Base-by-base conservation (phyloP, 2,888 invertebrate species). In the Molanna angustata region DNA sequence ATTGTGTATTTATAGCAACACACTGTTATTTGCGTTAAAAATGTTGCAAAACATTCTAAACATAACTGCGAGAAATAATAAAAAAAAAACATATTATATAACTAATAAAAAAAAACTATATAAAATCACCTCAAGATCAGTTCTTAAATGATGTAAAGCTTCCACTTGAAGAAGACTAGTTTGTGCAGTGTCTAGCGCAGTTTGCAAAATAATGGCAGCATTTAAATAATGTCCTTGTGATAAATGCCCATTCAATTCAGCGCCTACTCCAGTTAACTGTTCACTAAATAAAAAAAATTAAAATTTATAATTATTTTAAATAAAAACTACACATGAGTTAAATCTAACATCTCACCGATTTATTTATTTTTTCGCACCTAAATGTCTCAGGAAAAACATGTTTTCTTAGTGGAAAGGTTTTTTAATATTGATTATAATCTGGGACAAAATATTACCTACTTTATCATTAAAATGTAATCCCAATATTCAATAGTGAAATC, bases 111-210 rank as follows among this genome's bases (percentile, higher is more conserved):
- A 9, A 16, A 4, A 22, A 3, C 22, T 35, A 9, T 32, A 58
- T 66, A n/a, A n/a, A n/a, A n/a, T n/a, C n/a, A 82, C 77, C 78
- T 89, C 83, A 42, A 95, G 70, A 62, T 94, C 92, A 39, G 76
- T 75, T 51, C 87, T 82, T 3, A 94, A 80, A 65, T 94, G 88
- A 57, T 86, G 80, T 19, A 96, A 74, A 3, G 91, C 95, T 64
- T 91, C 90, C 0, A 95, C 90, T 51, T 86, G 87, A 49, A 86
- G 83, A 20, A 95, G 73, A 22, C 84, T 84, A 7, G 86, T 87
- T 64, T 86, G 84, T 4, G 90, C 89, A 60, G 84, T 84, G 18
- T 86, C 85, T 16, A 93, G 73, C 1, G 76, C 76, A 0, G 65
- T 67, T 31, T 65, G 66, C 31, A 85, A 69, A 37, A 90, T 79